phyloP scores from a whole-genome alignment of 2,888 invertebrate species.

The Caenorhabditis virilis region DNA sequence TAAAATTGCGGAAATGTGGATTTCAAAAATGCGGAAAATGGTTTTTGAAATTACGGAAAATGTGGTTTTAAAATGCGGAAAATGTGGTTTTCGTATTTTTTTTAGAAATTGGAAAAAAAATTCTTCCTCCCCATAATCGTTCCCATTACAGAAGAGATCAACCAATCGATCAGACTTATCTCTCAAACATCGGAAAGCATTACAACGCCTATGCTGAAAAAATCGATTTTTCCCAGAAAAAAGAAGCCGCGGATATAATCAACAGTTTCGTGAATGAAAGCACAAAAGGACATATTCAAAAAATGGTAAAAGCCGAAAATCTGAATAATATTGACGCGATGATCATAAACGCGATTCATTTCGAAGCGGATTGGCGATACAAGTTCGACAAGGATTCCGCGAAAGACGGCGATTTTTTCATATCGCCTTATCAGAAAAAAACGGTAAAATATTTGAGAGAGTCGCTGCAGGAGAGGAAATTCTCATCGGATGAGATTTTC shows the following conservation, averaged over 20 bases:
- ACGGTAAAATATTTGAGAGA: conserved; percentile 15
- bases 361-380: conserved; percentile 36
- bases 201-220: conserved; percentile 15
- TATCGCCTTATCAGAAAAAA: conserved; percentile 3
- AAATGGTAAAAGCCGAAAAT: conserved; percentile 18
- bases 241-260: conserved; percentile 13
- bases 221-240: conserved; percentile 16
- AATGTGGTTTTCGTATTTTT: too few species aligned
- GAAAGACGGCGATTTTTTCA: conserved; percentile 2
- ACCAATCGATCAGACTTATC: conserved; percentile 19
- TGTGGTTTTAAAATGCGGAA: too few species aligned
- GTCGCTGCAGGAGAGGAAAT: conserved; percentile 14
- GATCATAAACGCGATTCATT: conserved; percentile 34
- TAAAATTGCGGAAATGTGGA: too few species aligned
- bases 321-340: conserved; percentile 34
- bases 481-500: conserved; percentile 1
- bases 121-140: background rate
- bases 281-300: conserved; percentile 13
- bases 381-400: conserved; percentile 3
- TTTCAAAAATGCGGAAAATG: too few species aligned
- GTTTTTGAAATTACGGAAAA: too few species aligned
- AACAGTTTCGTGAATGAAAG: conserved; percentile 14
- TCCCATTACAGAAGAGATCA: conserved; percentile 17
- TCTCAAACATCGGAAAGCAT: conserved; percentile 9
- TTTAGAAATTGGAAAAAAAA: background rate